phyloP scores from a whole-genome alignment of 2,888 invertebrate genomes.

The Stratiomys singularior region DNA sequence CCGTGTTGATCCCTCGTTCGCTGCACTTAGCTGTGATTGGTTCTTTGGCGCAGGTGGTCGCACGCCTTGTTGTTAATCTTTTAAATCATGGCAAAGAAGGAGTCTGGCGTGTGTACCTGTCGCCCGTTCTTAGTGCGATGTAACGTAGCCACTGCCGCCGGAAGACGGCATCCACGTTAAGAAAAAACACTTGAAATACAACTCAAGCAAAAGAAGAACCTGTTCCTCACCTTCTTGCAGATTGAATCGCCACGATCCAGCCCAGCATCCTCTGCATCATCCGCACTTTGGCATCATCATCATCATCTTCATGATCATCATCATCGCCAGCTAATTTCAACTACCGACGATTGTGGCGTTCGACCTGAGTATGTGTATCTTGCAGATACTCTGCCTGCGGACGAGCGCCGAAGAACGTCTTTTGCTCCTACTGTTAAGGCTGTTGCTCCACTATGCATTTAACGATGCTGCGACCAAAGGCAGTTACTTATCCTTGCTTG shows the following conservation, averaged over 20 bases:
- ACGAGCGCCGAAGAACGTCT: neutral
- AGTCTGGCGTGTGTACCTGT: constrained; percentile 46
- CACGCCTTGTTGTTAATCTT: constrained; percentile 56
- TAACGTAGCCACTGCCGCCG: constrained; percentile 11
- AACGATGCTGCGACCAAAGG: constrained; percentile 29
- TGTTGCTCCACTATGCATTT: constrained; percentile 30
- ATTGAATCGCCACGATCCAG: neutral
- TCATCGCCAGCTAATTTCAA: constrained; percentile 32
- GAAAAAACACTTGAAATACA: neutral
- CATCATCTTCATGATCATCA: constrained; percentile 39
- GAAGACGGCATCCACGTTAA: constrained; percentile 19
- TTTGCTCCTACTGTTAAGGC: neutral
- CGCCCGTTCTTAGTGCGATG: constrained; percentile 20
- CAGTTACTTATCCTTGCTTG: neutral
- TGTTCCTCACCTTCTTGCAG: constrained; percentile 44
- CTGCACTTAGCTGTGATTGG: constrained; percentile 59
- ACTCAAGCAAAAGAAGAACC: constrained; percentile 34
- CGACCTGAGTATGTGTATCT: neutral
- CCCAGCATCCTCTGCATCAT: too few relatives aligned
- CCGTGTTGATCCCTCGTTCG: constrained; percentile 4
- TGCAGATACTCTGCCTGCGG: neutral
- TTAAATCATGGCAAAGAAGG: constrained; percentile 51
- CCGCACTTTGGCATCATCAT: neutral
- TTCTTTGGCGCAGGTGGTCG: constrained; percentile 63
- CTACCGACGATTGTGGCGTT: constrained; percentile 22